phyloP scores from a whole-genome alignment of 2,888 invertebrate species.

The Nymphalis c-album region DNA sequence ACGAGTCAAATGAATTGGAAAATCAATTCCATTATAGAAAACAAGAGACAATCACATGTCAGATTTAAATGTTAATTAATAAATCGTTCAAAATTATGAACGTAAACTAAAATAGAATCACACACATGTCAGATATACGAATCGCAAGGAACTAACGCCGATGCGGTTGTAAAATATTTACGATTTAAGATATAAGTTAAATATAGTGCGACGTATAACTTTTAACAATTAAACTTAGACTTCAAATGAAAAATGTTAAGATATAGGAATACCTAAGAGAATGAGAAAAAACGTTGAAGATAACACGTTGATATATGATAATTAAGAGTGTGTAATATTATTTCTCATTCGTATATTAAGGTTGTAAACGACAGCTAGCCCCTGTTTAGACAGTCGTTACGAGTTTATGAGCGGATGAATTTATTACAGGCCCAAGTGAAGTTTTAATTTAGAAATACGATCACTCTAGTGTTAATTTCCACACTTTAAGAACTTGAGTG shows the following conservation, averaged over 20 bases:
- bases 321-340: slow-evolving; percentile 52
- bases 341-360: slow-evolving; percentile 63
- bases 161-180: slow-evolving; percentile 65
- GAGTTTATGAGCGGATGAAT: slow-evolving; percentile 72
- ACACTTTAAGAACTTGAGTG: slow-evolving; percentile 52
- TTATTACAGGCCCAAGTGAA: slow-evolving; percentile 67
- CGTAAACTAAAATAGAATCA: slow-evolving; percentile 40
- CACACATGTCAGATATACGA: slow-evolving; percentile 46
- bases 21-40: too few species aligned
- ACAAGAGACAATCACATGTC: too few species aligned
- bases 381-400: slow-evolving; percentile 78
- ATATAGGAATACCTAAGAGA: too few species aligned
- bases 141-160: slow-evolving; percentile 51
- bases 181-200: slow-evolving; percentile 65
- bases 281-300: neutral
- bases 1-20: too few species aligned
- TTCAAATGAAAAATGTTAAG: neutral
- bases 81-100: neutral
- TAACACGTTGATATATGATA: slow-evolving; percentile 17
- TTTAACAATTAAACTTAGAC: slow-evolving; percentile 35
- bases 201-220: slow-evolving; percentile 54
- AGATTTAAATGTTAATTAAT: neutral
- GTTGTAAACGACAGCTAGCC: slow-evolving; percentile 72
- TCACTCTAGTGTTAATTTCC: slow-evolving; percentile 71
- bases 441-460: slow-evolving; percentile 76